Percentiles rank a stretch among this genome's conserved stretches.
These are phyloP conservation scores for Teleiodes luculella DNA, from an alignment of 2,888 invertebrate genomes.

Conservation along the genomic window DNA sequence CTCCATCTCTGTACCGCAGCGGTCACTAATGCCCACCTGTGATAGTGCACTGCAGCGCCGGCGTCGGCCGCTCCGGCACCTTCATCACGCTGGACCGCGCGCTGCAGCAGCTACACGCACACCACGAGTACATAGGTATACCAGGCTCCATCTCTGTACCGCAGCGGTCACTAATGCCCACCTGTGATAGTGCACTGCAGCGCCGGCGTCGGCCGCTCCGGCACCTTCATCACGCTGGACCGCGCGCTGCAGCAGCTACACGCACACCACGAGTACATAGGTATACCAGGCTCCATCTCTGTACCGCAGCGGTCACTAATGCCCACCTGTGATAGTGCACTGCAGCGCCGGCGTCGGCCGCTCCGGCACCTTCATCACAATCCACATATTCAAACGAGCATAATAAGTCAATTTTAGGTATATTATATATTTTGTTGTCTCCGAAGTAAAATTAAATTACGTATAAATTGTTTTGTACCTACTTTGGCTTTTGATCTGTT, in stretches of 20 bases:
- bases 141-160: too few species aligned
- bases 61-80: slow-evolving; percentile 91
- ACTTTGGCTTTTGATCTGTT: too few species aligned
- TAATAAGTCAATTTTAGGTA: too few species aligned
- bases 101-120: slow-evolving; percentile 89
- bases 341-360: slow-evolving; percentile 90
- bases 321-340: slow-evolving; percentile 97
- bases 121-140: slow-evolving; percentile 81
- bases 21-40: slow-evolving; percentile 95
- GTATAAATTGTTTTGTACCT: too few species aligned
- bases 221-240: slow-evolving; percentile 98
- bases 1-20: too few species aligned
- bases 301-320: slow-evolving; percentile 81
- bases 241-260: slow-evolving; percentile 94
- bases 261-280: slow-evolving; percentile 82
- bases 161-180: slow-evolving; percentile 83
- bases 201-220: slow-evolving; percentile 88
- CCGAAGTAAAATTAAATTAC: too few species aligned
- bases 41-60: slow-evolving; percentile 95
- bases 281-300: too few species aligned
- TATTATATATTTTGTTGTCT: too few species aligned
- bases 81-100: slow-evolving; percentile 97
- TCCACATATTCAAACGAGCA: too few species aligned
- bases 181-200: slow-evolving; percentile 98
- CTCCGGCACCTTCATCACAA: slow-evolving; percentile 98